Conservation (phyloP, 1,140 invertebrate genomes). For the Megalopta genalis region DNA sequence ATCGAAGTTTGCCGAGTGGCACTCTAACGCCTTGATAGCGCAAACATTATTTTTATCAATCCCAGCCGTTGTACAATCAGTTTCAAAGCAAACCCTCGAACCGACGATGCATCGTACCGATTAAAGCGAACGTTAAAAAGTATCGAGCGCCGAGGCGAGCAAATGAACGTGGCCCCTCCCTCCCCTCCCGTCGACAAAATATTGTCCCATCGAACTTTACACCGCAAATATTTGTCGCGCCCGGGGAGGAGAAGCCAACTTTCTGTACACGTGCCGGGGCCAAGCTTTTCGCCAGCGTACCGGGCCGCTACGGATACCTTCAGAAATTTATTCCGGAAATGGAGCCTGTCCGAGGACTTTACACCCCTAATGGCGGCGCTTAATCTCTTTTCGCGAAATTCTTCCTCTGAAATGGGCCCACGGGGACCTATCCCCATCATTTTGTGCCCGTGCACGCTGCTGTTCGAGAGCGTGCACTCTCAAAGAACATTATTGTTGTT, state of each 20-base stretch:
- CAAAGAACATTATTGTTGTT: too few relatives aligned
- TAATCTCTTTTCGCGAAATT: too few relatives aligned
- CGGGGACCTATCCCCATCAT: too few relatives aligned
- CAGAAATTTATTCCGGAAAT: constrained; percentile 3
- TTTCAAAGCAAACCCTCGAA: not conserved
- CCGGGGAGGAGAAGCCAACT: not conserved
- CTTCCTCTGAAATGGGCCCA: not conserved
- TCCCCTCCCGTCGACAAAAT: not conserved
- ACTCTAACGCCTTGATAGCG: too few relatives aligned
- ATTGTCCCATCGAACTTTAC: constrained; percentile 17
- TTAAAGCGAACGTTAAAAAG: not conserved
- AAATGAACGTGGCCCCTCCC: not conserved
- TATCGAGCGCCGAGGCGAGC: not conserved
- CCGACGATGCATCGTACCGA: not conserved
- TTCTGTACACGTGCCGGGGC: not conserved
- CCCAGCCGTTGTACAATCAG: not conserved
- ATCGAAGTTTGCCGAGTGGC: too few relatives aligned
- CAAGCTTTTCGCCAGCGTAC: not conserved
- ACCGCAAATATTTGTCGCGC: constrained; percentile 26
- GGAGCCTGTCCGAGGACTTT: too few relatives aligned
- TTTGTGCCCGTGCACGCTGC: too few relatives aligned
- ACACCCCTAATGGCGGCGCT: not conserved
- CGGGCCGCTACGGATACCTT: not conserved
- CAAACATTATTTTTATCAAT: not conserved
- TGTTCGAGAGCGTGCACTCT: too few relatives aligned